Conservation (phyloP, 2,113 vertebrate species). For the Terrapene triunguis region DNA sequence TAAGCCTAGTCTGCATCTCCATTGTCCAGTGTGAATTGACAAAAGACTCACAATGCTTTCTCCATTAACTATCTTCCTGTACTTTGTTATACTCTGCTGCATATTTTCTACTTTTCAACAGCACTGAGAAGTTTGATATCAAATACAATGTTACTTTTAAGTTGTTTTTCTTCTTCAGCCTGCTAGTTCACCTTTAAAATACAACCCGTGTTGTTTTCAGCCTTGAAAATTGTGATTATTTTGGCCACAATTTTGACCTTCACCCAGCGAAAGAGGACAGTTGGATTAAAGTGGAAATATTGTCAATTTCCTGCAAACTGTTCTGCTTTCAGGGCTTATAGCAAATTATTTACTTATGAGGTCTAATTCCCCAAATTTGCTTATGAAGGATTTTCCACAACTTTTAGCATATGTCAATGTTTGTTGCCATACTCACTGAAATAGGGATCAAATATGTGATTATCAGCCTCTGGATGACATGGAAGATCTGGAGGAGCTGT, state of each 20-base stretch:
- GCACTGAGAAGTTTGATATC: not conserved
- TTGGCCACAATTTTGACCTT: not conserved
- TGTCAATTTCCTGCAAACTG: not conserved
- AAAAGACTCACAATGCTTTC: not conserved
- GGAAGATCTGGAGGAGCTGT: not conserved
- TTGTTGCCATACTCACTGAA: not conserved
- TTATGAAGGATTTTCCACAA: not conserved
- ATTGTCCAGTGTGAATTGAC: not conserved
- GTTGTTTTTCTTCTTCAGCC: not conserved
- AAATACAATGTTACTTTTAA: not conserved
- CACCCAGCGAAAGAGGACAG: not conserved
- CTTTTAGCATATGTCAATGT: not conserved
- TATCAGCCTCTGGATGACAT: not conserved
- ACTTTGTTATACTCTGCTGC: not conserved
- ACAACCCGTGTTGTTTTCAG: not conserved
- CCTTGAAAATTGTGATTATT: not conserved
- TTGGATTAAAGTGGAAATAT: not conserved
- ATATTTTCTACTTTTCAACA: not conserved
- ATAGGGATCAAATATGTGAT: not conserved
- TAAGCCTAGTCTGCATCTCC: not conserved
- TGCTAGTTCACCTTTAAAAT: not conserved
- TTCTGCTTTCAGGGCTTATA: not conserved
- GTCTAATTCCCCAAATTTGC: not conserved
- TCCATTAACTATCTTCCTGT: not conserved
- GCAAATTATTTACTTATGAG: not conserved